These are phyloP conservation scores for Drosophila subpulchrella DNA, from an alignment of 1,140 invertebrate species.

Conservation along the genomic window DNA sequence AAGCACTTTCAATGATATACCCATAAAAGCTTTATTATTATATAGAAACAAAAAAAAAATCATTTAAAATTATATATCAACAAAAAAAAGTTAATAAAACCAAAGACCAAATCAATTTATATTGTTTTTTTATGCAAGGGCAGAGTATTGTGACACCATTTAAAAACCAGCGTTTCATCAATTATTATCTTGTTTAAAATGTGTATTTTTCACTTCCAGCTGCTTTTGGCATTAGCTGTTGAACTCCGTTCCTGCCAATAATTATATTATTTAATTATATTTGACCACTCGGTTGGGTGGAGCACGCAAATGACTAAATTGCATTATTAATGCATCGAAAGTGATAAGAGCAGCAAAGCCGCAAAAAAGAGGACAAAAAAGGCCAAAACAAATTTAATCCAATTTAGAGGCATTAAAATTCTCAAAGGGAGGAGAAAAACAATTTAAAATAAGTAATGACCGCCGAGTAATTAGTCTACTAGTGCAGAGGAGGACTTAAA, in stretches of 20 bases:
- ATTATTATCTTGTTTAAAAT: too few relatives aligned
- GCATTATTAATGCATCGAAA: slow-evolving; percentile 20
- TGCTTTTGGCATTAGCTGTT: slow-evolving; percentile 11
- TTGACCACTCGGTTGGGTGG: slow-evolving; percentile 10
- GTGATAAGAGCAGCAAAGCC: slow-evolving; percentile 10
- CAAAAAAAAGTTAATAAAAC: slow-evolving; percentile 8
- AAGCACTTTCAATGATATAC: neutral
- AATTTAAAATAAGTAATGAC: slow-evolving; percentile 9
- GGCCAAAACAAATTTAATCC: slow-evolving; percentile 11
- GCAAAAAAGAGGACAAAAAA: neutral
- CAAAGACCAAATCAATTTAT: neutral
- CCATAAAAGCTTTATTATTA: slow-evolving; percentile 9
- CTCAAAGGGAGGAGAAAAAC: neutral
- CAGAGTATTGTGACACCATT: too few relatives aligned
- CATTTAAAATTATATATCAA: neutral
- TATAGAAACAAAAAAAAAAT: slow-evolving; percentile 15
- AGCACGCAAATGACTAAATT: slow-evolving; percentile 20
- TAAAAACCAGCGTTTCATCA: too few relatives aligned
- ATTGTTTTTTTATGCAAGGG: neutral
- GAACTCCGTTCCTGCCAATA: neutral
- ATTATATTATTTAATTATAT: slow-evolving; percentile 35
- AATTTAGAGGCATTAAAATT: neutral
- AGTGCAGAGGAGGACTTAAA: neutral
- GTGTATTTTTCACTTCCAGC: neutral
- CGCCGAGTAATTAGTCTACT: neutral